Evolutionary conservation across 2,888 invertebrate species (phyloP), one percentile per base, ranked within the genome.

Genomic region (Eupithecia vulgata): DNA sequence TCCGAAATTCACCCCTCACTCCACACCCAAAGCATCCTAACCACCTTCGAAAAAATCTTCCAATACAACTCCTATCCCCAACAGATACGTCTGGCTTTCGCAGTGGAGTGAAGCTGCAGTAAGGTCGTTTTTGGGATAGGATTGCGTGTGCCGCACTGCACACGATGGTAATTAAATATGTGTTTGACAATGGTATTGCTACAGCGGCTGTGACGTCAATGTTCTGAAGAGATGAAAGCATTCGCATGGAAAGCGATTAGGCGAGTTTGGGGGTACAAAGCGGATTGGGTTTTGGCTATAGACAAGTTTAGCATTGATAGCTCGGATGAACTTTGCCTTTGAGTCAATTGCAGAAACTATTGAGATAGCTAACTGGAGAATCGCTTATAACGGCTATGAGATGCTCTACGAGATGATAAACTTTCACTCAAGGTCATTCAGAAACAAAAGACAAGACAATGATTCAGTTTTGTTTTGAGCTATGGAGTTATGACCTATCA

Each of bases 91-190:
- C n/a, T n/a, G 40, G 3, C 72, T 70, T 71, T 76, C 4, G 61
- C 13, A 21, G 25, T n/a, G 10, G 12, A 40, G 3, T 7, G 5
- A 37, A 68, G 65, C 42, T 45, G 12, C 13, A 15, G 59, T 67
- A 76, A 21, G 37, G 25, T 15, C 68, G 48, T 70, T 73, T 75
- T 83, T 83, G 76, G 71, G 66, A 45, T 61, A 30, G 84, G 88
- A 76, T 88, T 93, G 84, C 91, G 95, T 87, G 94, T 95, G 89
- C 93, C 94, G 94, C 94, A 94, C 94, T 94, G 94, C 94, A 94
- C 92, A 94, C 93, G 93, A 88, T 88, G 87, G 90, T 93, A 92
- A 93, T 93, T 93, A 93, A 93, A 93, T 93, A 93, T 91, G 91
- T 93, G 91, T 93, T 93, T 93, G 91, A 94, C 92, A 93, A 93